These are phyloP conservation scores for Artemisiospiza belli DNA, from an alignment of 2,113 vertebrate genomes.

Conservation along the genomic window DNA sequence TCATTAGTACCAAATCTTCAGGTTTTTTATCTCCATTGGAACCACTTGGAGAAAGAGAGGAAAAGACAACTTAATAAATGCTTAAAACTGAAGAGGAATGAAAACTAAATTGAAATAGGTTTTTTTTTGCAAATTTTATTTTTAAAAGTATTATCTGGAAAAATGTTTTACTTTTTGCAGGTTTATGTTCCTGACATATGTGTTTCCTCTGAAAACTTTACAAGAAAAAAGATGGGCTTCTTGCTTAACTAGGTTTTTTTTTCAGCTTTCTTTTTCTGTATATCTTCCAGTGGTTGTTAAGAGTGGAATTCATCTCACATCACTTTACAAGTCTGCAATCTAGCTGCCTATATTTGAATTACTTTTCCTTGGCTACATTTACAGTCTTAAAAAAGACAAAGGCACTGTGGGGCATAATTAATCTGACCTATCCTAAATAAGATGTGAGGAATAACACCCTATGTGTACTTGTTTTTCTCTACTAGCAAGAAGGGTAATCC, in stretches of 20 bases:
- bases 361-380: not conserved
- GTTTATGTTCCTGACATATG: not conserved
- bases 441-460: constrained; percentile 30
- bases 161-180: not conserved
- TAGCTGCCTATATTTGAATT: not conserved
- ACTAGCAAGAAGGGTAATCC: constrained; percentile 34
- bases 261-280: not conserved
- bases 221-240: not conserved
- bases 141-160: not conserved
- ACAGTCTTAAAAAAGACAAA: constrained; percentile 27
- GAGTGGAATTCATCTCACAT: not conserved
- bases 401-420: constrained; percentile 38
- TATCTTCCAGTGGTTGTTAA: not conserved
- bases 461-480: constrained; percentile 45
- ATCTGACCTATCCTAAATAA: constrained; percentile 49
- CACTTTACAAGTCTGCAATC: not conserved
- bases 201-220: not conserved
- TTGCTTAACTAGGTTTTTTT: not conserved
- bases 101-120: not conserved
- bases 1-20: constrained; percentile 38
- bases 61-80: not conserved
- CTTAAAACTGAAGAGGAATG: not conserved
- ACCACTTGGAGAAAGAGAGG: not conserved
- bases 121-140: not conserved
- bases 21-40: not conserved